These are phyloP conservation scores for Heliothis subflexa DNA, from an alignment of 1,140 invertebrate species.

Conservation along the genomic window DNA sequence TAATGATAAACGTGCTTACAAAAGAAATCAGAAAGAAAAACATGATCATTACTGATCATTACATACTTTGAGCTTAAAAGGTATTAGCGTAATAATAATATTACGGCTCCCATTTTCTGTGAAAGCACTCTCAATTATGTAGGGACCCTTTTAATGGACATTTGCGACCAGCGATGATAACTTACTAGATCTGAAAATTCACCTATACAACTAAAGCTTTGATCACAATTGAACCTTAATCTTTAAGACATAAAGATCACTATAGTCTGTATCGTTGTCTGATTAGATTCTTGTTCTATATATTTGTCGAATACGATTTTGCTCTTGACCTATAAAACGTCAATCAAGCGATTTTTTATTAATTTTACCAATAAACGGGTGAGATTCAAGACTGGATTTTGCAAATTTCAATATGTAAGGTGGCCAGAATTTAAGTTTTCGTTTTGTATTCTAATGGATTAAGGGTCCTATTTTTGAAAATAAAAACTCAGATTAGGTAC, in stretches of 20 bases:
- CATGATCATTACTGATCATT: constrained; percentile 12
- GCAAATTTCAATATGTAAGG: neutral
- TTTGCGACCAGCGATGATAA: constrained; percentile 29
- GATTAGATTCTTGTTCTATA: neutral
- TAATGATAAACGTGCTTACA: neutral
- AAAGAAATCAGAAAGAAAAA: neutral
- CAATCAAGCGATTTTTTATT: constrained; percentile 41
- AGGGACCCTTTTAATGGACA: constrained; percentile 35
- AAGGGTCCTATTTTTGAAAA: neutral
- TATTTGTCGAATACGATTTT: neutral
- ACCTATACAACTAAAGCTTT: constrained; percentile 1
- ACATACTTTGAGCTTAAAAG: constrained; percentile 25
- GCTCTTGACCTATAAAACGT: constrained; percentile 42
- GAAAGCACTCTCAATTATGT: constrained; percentile 48
- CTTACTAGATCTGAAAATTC: constrained; percentile 42
- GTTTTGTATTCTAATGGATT: neutral
- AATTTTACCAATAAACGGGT: constrained; percentile 9
- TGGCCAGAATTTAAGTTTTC: neutral
- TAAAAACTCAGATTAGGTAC: no score
- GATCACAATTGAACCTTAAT: neutral
- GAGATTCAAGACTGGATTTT: neutral
- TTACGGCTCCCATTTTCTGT: constrained; percentile 43
- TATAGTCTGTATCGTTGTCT: neutral
- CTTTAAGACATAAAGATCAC: neutral
- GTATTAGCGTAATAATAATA: constrained; percentile 42